Conservation (phyloP, 1,140 invertebrate genomes). For the Delia radicum region DNA sequence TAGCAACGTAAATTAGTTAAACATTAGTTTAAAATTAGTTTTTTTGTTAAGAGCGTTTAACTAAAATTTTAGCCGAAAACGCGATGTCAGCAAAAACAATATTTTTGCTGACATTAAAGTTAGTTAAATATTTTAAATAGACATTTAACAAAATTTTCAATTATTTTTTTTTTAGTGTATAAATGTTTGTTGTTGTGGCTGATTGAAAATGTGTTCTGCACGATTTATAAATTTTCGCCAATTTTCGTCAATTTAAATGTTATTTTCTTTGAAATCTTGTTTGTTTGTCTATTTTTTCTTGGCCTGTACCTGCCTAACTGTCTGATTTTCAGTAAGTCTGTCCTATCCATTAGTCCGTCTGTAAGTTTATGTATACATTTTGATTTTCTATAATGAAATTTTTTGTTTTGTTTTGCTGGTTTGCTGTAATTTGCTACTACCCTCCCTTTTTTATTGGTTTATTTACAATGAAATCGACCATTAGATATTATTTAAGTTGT, state of each 20-base stretch:
- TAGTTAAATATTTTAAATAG: no score
- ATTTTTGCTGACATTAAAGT: no score
- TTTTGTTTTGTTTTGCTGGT: not conserved
- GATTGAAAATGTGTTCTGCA: conserved; percentile 26
- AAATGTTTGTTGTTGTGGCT: no score
- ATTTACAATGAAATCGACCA: conserved; percentile 17
- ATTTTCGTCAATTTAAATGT: conserved; percentile 24
- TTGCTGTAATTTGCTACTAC: not conserved
- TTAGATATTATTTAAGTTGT: not conserved
- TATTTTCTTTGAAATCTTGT: conserved; percentile 22
- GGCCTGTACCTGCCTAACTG: no score
- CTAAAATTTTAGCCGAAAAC: no score
- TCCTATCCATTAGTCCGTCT: not conserved
- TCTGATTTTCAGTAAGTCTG: not conserved
- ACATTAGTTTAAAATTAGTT: no score
- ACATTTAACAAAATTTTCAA: no score
- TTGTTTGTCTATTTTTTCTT: conserved; percentile 17
- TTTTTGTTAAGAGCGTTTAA: no score
- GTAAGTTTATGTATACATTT: conserved; percentile 2
- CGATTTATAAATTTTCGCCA: conserved; percentile 29
- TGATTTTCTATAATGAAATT: no score
- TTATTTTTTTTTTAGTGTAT: no score
- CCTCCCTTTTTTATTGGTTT: conserved; percentile 18
- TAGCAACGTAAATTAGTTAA: no score
- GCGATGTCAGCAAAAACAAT: no score